Evolutionary conservation across 2,797 vertebrate species (phyloP).

Genomic region (Sphenopsis melanotis): DNA sequence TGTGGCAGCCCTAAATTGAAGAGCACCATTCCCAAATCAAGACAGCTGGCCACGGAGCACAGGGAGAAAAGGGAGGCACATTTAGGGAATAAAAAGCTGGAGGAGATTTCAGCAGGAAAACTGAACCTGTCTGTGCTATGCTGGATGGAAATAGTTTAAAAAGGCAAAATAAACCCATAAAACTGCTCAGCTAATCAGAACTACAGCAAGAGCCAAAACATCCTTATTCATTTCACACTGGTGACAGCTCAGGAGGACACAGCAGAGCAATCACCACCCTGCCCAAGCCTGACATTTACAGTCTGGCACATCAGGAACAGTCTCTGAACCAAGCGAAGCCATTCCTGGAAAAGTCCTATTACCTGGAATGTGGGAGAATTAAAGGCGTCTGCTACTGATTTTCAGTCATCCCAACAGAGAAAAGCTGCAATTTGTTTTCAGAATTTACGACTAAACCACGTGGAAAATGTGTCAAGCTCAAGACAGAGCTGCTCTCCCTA

Average conservation of each 20-base stretch:
- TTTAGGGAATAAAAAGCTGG: neutral
- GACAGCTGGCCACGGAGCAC: neutral
- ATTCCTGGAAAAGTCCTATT: neutral
- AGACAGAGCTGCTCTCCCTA: neutral
- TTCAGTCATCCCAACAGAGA: neutral
- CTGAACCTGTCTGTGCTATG: neutral
- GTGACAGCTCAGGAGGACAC: neutral
- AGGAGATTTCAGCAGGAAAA: neutral
- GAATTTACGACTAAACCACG: neutral
- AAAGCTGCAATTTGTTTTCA: neutral
- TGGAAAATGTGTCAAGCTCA: neutral
- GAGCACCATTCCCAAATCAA: neutral
- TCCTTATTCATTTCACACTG: neutral
- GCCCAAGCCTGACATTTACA: neutral
- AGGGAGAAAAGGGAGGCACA: neutral
- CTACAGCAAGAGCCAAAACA: neutral
- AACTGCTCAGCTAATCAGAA: neutral
- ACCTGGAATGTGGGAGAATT: neutral
- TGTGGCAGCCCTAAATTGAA: neutral
- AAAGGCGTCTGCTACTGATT: neutral
- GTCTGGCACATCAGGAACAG: neutral
- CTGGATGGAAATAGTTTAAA: neutral
- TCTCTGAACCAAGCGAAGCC: neutral
- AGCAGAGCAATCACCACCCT: neutral
- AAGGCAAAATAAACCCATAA: neutral